These are phyloP conservation scores for Macroramphosus scolopax DNA, from an alignment of 2,797 vertebrate genomes.

Conservation along the genomic window DNA sequence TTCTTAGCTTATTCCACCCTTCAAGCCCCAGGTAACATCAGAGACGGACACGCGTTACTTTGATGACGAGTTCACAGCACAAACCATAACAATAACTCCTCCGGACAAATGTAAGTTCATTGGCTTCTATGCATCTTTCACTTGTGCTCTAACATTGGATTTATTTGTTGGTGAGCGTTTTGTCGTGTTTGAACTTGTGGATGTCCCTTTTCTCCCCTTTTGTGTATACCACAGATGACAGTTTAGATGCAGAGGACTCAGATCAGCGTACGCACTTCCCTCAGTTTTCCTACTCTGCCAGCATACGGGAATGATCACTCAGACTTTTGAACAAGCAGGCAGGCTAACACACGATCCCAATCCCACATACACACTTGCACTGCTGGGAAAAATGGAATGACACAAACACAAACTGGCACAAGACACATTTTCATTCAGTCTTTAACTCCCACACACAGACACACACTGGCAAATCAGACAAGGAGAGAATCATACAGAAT, in stretches of 20 bases:
- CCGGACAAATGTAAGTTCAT: constrained; percentile 90
- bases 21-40: constrained; percentile 94
- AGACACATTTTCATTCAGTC: constrained; percentile 67
- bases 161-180: too few relatives aligned
- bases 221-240: constrained; percentile 82
- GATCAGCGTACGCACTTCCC: constrained; percentile 91
- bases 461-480: constrained; percentile 46
- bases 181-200: constrained; percentile 1
- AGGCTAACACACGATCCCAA: constrained; percentile 68
- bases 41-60: constrained; percentile 95
- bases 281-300: constrained; percentile 94
- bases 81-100: constrained; percentile 93
- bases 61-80: constrained; percentile 94
- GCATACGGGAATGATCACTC: constrained; percentile 86
- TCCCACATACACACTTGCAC: constrained; percentile 63
- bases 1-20: constrained; percentile 86
- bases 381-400: constrained; percentile 64
- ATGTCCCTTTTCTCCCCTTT: neutral
- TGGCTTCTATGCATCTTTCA: neutral
- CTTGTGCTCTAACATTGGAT: neutral
- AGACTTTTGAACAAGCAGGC: constrained; percentile 61
- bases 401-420: constrained; percentile 69
- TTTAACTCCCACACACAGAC: constrained; percentile 30
- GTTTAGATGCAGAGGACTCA: constrained; percentile 83
- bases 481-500: constrained; percentile 50